A percentile compares a stretch with the other conserved stretches of the same genome.
Evolutionary conservation across 2,797 vertebrate species (phyloP).

Genomic region (Ciconia nigra): DNA sequence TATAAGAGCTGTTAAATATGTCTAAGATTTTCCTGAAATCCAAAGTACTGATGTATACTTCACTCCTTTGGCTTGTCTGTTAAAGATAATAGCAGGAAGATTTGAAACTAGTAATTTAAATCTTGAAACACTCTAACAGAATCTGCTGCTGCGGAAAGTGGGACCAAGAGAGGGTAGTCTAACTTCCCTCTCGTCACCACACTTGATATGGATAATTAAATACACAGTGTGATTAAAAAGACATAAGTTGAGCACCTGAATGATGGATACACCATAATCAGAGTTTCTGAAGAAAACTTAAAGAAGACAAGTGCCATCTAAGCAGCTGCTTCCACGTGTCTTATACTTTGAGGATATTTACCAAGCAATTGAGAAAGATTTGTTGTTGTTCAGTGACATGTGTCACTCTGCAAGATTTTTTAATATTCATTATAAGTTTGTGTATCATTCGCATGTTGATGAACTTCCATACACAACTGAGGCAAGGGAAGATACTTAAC

Average conservation of each 20-base stretch:
- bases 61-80: not conserved
- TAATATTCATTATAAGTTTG: not conserved
- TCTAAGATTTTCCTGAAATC: not conserved
- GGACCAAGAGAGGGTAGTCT: not conserved
- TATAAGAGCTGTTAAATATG: not conserved
- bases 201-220: not conserved
- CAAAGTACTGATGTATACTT: not conserved
- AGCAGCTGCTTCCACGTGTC: not conserved
- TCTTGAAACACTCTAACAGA: not conserved
- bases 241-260: not conserved
- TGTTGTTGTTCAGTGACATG: not conserved
- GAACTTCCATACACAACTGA: not conserved
- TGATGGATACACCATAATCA: not conserved
- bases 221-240: not conserved
- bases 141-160: not conserved
- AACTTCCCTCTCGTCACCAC: not conserved
- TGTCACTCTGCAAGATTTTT: not conserved
- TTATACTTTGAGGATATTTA: not conserved
- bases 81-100: not conserved
- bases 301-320: not conserved
- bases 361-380: not conserved
- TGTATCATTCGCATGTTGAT: not conserved
- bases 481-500: not conserved
- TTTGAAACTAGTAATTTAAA: not conserved
- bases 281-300: not conserved